Conservation (phyloP, 2,113 vertebrate species). For the Seriola quinqueradiata region DNA sequence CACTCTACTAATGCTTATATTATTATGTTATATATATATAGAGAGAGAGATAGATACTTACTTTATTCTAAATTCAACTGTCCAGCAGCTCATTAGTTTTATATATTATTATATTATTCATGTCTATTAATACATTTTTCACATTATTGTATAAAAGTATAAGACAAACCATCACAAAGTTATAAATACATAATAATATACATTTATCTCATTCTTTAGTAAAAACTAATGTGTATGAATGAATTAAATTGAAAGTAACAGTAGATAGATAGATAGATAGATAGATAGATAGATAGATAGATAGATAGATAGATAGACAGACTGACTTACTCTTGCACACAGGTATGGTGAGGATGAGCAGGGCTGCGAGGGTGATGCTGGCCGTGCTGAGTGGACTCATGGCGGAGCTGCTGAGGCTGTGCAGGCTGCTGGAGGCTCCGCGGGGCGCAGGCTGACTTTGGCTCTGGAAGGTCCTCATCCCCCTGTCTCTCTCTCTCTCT, state of each 20-base stretch:
- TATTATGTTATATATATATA: no score
- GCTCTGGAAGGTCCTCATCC: conserved; percentile 73
- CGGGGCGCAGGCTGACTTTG: conserved; percentile 59
- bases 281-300: not conserved
- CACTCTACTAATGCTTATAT: no score
- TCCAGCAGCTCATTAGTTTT: no score
- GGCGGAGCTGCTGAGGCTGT: conserved; percentile 49
- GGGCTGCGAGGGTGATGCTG: conserved; percentile 71
- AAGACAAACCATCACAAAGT: not conserved
- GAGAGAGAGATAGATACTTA: no score
- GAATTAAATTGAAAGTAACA: not conserved
- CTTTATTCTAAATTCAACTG: no score
- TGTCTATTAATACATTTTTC: no score
- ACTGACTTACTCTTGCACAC: conserved; percentile 78
- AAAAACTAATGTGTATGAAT: not conserved
- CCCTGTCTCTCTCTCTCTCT: conserved; percentile 1
- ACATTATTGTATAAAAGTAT: not conserved
- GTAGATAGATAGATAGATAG: not conserved
- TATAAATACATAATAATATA: not conserved
- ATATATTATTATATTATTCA: no score
- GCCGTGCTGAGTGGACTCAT: conserved; percentile 70
- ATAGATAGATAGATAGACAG: not conserved
- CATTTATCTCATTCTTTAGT: no score
- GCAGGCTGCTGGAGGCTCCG: conserved; percentile 59
- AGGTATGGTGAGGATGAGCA: conserved; percentile 77